These are phyloP conservation scores for Trissolcus japonicus DNA, from an alignment of 2,888 invertebrate genomes.

Conservation along the genomic window DNA sequence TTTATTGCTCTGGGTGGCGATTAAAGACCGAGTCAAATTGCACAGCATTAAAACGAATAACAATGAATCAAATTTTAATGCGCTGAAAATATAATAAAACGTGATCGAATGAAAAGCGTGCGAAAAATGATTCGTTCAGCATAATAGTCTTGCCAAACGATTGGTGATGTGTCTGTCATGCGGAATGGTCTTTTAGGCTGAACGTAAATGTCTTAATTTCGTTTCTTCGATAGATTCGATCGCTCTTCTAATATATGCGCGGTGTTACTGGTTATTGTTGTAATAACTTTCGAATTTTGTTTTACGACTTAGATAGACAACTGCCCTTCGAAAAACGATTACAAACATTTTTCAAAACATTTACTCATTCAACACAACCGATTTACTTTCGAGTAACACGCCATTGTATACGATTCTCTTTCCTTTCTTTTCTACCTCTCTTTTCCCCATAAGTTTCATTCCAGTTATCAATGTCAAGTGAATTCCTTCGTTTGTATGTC, in stretches of 20 bases:
- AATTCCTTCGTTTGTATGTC: too few species aligned
- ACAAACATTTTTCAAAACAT: conserved; percentile 3
- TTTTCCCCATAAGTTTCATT: too few species aligned
- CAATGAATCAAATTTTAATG: conserved; percentile 44
- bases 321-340: not conserved
- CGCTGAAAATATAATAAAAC: conserved; percentile 45
- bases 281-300: not conserved
- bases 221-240: conserved; percentile 20
- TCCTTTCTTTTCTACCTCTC: too few species aligned
- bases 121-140: conserved; percentile 40
- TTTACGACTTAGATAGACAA: not conserved
- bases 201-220: conserved; percentile 31
- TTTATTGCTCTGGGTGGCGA: conserved; percentile 31
- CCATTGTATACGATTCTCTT: too few species aligned
- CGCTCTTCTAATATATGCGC: not conserved
- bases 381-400: too few species aligned
- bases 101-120: conserved; percentile 36
- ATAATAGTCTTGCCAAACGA: conserved; percentile 35
- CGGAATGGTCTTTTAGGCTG: conserved; percentile 14
- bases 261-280: not conserved
- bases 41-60: conserved; percentile 37
- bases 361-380: not conserved
- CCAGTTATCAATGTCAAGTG: too few species aligned
- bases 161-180: conserved; percentile 37
- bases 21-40: conserved; percentile 39